Base-by-base conservation (phyloP, 1,140 invertebrate species). In the Planococcus citri region DNA sequence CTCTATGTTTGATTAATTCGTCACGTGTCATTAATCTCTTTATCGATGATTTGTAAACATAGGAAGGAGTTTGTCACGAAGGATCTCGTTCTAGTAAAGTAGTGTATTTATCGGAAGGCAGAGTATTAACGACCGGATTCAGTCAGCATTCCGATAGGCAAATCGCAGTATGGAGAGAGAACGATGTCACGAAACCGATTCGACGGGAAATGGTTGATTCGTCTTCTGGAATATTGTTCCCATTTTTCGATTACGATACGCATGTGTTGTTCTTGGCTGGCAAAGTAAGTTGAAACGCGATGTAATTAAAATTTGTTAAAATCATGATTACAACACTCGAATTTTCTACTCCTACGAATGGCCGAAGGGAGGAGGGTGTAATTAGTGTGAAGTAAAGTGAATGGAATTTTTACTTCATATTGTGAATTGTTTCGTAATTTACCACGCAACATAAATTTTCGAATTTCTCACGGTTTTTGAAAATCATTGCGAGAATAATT, bases 221-320 rank as follows among this genome's bases (percentile, higher is more conserved):
- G 71, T 94, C 92, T 0, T 95, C 92, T 58, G 94, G 94, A 9
- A 88, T 97, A 69, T 84, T 97, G 1, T 92, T 95, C 78, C 94
- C 94, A 0, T 95, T 88, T 78, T 97, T 90, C 79, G 95, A 98
- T 78, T 83, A 88, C 75, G 94, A 98, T 78, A 94, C 91, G 17
- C 89, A 88, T 76, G 87, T 97, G 77, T 86, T 94, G 51, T 92
- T 85, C 76, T 76, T 92, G 25, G 87, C 88, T 60, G 90, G 89
- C 71, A 92, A 92, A 82, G 88, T 88, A 79, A 78, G 75, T 61
- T 29, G 57, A 17, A n/a, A 27, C 17, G 24, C 22, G 6, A 51
- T 17, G 10, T 51, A 51, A 68, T 61, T 20, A 22, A 6, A 41
- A 72, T 14, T 25, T 29, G 9, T n/a, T 51, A 22, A 29, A 69